Evolutionary conservation across 2,888 invertebrate genomes (phyloP), one percentile per base, ranked within the genome.

Genomic region (Eupithecia inturbata): DNA sequence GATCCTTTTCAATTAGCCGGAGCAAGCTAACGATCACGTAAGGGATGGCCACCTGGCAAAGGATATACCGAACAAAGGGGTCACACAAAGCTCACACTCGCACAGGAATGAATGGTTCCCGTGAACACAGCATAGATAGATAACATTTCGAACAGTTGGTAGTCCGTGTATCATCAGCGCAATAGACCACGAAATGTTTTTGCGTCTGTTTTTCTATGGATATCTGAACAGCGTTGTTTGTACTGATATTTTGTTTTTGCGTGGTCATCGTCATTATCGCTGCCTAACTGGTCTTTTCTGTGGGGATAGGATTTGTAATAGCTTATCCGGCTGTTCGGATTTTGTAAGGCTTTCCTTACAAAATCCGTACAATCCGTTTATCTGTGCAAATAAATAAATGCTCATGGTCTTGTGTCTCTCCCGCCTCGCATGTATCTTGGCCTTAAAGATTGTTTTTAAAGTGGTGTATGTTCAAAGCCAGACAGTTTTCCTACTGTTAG

Each of bases 91-190:
- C 77, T 75, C 77, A n/a, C n/a, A n/a, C n/a, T n/a, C n/a, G n/a
- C n/a, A 85, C 84, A 81, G 82, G 84, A 84, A 88, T 91, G 91
- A 91, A 90, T 90, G 90, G 84, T 84, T 80, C 80, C 76, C 74
- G 73, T 77, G 75, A 78, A 81, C 72, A 70, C 67, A n/a, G 62
- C 31, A 75, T 28, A 72, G 12, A 70, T 62, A 67, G 53, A 53
- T 57, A 12, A 14, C 22, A 26, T 4, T 12, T 22, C 53, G 5
- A 26, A 26, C 26, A 57, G 12, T 26, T 26, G 26, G 22, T 22
- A 22, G 22, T 26, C 57, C 22, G 3, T 53, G 3, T 57, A 57
- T 14, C 22, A 57, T 26, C 39, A 53, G 1, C 53, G 53, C 57
- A 57, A 57, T 57, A 57, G 53, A 53, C 22, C 53, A 22, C n/a